Percentiles rank a stretch among this genome's conserved stretches.
These are phyloP conservation scores for Portevinia maculata DNA, from an alignment of 2,888 invertebrate species.

Conservation along the genomic window DNA sequence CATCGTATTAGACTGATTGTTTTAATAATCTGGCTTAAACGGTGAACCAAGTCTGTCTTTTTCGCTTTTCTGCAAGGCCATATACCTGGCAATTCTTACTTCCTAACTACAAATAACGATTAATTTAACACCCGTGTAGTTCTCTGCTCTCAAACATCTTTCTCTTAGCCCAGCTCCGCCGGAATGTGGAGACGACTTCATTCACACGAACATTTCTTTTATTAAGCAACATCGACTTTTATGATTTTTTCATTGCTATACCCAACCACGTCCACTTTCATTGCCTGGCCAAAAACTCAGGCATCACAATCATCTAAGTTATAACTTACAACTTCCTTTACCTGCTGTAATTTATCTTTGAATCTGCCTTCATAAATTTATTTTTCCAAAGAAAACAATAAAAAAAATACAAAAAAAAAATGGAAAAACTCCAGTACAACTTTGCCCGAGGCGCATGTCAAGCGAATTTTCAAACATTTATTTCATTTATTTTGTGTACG, in stretches of 20 bases:
- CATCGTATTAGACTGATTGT: too few relatives aligned
- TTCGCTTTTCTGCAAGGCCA: too few relatives aligned
- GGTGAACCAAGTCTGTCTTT: too few relatives aligned
- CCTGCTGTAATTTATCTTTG: constrained; percentile 65
- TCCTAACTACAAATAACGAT: not conserved
- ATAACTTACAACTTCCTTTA: constrained; percentile 70
- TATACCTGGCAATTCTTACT: constrained; percentile 6
- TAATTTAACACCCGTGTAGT: not conserved
- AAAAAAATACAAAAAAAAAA: too few relatives aligned
- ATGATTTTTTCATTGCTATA: constrained; percentile 3
- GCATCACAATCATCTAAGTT: constrained; percentile 47
- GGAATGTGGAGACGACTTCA: constrained; percentile 5
- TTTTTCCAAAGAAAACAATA: constrained; percentile 34
- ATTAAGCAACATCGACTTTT: not conserved
- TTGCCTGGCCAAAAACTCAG: not conserved
- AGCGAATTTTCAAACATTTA: constrained; percentile 67
- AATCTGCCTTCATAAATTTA: constrained; percentile 65
- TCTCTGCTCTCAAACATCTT: constrained; percentile 7
- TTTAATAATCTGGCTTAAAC: too few relatives aligned
- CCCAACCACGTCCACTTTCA: not conserved
- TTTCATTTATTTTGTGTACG: constrained; percentile 51
- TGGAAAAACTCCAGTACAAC: constrained; percentile 57
- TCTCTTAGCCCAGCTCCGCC: constrained; percentile 2
- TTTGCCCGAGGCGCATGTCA: constrained; percentile 70
- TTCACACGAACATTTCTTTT: not conserved